These are phyloP conservation scores for Argyrosomus japonicus DNA, from an alignment of 2,113 vertebrate species.

Conservation along the genomic window DNA sequence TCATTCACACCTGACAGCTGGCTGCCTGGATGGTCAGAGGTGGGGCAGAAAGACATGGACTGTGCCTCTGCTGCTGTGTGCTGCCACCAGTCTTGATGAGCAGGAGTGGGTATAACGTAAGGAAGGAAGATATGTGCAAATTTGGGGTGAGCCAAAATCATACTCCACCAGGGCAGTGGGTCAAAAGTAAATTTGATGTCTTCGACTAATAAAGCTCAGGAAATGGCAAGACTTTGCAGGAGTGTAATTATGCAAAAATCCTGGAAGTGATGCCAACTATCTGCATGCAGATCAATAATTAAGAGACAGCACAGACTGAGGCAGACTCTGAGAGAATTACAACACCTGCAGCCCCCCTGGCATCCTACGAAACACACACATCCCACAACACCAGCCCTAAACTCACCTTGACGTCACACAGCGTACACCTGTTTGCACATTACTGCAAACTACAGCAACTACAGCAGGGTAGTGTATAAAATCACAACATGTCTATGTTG, in stretches of 20 bases:
- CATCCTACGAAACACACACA: slow-evolving; percentile 17
- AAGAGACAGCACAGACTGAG: slow-evolving; percentile 20
- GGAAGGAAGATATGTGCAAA: background rate
- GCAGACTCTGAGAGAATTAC: background rate
- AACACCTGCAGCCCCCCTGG: background rate
- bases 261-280: background rate
- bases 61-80: slow-evolving; percentile 27
- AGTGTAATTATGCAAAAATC: slow-evolving; percentile 18
- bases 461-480: background rate
- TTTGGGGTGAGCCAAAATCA: background rate
- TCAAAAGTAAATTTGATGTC: slow-evolving; percentile 5
- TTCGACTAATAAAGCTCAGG: slow-evolving; percentile 5
- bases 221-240: background rate
- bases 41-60: slow-evolving; percentile 30
- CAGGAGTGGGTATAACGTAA: slow-evolving; percentile 10
- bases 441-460: background rate
- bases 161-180: background rate
- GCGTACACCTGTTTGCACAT: background rate
- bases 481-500: slow-evolving; percentile 2
- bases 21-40: slow-evolving; percentile 54
- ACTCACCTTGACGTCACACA: background rate
- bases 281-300: slow-evolving; percentile 16
- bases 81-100: slow-evolving; percentile 29
- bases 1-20: slow-evolving; percentile 80
- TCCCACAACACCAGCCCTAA: background rate